Base-by-base conservation (phyloP, 2,797 vertebrate genomes). In the Lagodon rhomboides region DNA sequence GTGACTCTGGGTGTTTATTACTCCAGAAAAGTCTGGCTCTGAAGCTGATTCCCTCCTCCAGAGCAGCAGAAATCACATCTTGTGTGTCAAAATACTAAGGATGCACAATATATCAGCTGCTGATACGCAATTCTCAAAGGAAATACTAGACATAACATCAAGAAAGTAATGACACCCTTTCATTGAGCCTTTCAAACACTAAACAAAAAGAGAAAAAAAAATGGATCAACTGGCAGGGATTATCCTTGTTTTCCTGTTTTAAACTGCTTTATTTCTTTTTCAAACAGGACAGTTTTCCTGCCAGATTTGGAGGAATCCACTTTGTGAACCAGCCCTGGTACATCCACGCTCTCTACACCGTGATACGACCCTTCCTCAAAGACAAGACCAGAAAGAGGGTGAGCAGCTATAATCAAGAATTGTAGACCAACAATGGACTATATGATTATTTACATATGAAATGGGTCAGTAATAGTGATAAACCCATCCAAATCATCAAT, bases 251-350 rank as follows among this genome's bases (percentile, higher is more conserved):
- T 3, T 16, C 15, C 0, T 34, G 13, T 18, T 12, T 55, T 65
- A 1, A 66, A 47, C 12, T 53, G 10, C 38, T 3, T 30, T 47
- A 3, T 43, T 41, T 72, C 0, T 84, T 68, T 84, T 38, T 51
- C n/a, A 47, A 43, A 86, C 90, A 99, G 98, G 98, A 99, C 92
- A 99, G 98, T 90, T 99, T 99, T 90, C 98, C 98, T 20, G 98
- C 98, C 83, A 90, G 98, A 16, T 99, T 99, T 77, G 98, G 98
- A 95, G 98, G 98, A 74, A 99, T 99, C 93, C 98, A 99, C 95
- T 99, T 99, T 67, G 98, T 99, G 90, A 99, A 99, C 90, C 98
- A 99, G 84, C 98, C 98, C 0, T 99, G 98, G 98, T 99, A 99
- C 91, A 99, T 99, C 91, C 98, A 99, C 63, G 98, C 98, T 34